Conservation (phyloP, 2,797 vertebrate genomes). For the Lerista edwardsae region DNA sequence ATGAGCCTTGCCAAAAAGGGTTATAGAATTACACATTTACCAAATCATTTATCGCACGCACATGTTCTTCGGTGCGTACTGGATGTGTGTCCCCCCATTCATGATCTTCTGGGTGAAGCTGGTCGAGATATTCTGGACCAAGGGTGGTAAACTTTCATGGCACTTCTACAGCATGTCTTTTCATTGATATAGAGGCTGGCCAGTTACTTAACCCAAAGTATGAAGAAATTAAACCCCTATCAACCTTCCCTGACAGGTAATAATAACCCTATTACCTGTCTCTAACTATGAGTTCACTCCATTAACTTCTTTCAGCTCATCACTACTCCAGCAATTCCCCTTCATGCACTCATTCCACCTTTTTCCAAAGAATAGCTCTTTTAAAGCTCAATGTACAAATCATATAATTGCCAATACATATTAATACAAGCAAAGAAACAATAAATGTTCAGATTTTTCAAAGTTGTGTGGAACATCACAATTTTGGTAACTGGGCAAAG, state of each 20-base stretch:
- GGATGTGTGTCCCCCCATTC: not conserved
- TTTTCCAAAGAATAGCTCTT: fast-evolving
- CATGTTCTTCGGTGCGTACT: not conserved
- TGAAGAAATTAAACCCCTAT: not conserved
- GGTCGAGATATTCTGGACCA: not conserved
- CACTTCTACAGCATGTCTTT: not conserved
- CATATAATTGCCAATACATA: slow-evolving; percentile 9
- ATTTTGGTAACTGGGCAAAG: not conserved
- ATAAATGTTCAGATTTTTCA: not conserved
- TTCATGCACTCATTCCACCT: not conserved
- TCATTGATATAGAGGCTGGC: not conserved
- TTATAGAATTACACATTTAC: not conserved
- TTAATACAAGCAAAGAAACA: slow-evolving; percentile 1
- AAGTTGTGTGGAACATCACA: not conserved
- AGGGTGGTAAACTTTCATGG: not conserved
- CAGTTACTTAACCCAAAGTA: slow-evolving; percentile 10
- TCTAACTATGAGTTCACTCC: slow-evolving; percentile 34
- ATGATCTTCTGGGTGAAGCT: not conserved
- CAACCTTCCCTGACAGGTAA: not conserved
- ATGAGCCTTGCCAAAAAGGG: not conserved
- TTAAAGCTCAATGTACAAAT: not conserved
- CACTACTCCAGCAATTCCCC: slow-evolving; percentile 15
- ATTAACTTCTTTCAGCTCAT: slow-evolving; percentile 34
- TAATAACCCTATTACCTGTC: slow-evolving; percentile 36
- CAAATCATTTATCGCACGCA: not conserved